These are phyloP conservation scores for Masticophis lateralis DNA, from an alignment of 2,797 vertebrate genomes.

Conservation along the genomic window DNA sequence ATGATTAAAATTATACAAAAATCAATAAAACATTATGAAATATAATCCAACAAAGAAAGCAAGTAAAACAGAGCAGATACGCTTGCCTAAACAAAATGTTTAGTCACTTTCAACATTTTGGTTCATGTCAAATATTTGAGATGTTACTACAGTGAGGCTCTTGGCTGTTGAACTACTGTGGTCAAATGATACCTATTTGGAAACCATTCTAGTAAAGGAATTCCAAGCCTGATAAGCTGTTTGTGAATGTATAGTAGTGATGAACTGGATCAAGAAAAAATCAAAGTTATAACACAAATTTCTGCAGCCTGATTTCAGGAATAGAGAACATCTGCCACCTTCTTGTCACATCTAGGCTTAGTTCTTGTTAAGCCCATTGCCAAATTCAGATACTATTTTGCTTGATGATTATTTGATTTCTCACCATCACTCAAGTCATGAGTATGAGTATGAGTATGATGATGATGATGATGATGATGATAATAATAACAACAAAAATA, in stretches of 20 bases:
- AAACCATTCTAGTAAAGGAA: not conserved
- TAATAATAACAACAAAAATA: not conserved
- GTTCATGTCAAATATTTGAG: not conserved
- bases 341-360: not conserved
- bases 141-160: not conserved
- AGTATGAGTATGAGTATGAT: not conserved
- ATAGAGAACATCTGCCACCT: not conserved
- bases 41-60: not conserved
- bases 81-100: not conserved
- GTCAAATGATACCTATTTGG: not conserved
- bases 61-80: not conserved
- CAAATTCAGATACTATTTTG: not conserved
- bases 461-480: not conserved
- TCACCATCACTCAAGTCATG: not conserved
- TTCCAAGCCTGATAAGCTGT: not conserved
- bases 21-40: not conserved
- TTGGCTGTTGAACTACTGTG: not conserved
- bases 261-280: not conserved
- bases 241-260: not conserved
- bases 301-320: not conserved
- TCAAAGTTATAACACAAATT: not conserved
- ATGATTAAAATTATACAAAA: not conserved
- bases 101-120: not conserved
- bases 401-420: not conserved
- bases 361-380: not conserved